These are phyloP conservation scores for Clavelina lepadiformis DNA, from an alignment of 23 tunicate species.

Conservation along the genomic window DNA sequence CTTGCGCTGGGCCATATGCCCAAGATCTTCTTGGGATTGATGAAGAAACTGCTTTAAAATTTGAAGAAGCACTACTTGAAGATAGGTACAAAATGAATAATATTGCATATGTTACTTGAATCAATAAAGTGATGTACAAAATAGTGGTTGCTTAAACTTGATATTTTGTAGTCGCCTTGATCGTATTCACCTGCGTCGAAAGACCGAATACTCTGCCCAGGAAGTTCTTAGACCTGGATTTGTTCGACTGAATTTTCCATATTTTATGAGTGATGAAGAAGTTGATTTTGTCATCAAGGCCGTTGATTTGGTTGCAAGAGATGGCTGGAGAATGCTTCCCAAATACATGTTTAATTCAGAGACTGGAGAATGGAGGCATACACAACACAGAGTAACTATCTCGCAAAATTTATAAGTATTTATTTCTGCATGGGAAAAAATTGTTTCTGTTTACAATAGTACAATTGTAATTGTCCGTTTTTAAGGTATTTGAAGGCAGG, in stretches of 20 bases:
- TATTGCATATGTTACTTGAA: too few relatives aligned
- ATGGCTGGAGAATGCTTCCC: slow-evolving; percentile 85
- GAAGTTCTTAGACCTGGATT: slow-evolving; percentile 96
- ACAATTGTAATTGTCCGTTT: background rate
- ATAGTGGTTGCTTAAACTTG: too few relatives aligned
- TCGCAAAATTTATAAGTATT: background rate
- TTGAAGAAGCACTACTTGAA: slow-evolving; percentile 59
- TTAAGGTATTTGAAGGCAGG: slow-evolving; percentile 59
- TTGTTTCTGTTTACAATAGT: background rate
- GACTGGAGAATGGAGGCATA: slow-evolving; percentile 94
- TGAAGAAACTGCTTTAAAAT: slow-evolving; percentile 27
- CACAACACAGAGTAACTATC: slow-evolving; percentile 36
- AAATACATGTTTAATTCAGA: slow-evolving; percentile 82
- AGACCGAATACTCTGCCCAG: slow-evolving; percentile 51
- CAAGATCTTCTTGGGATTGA: slow-evolving; percentile 92
- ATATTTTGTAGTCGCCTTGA: slow-evolving; percentile 50
- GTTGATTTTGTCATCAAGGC: slow-evolving; percentile 61
- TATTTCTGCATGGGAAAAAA: background rate
- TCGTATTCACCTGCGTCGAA: slow-evolving; percentile 57
- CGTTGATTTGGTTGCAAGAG: slow-evolving; percentile 75
- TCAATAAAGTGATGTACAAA: too few relatives aligned
- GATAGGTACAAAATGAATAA: slow-evolving; percentile 60
- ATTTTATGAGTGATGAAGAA: slow-evolving; percentile 52
- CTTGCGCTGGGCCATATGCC: slow-evolving; percentile 99
- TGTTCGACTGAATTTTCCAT: slow-evolving; percentile 72